Conservation (phyloP, 2,113 vertebrate genomes). For the Spheniscus mendiculus region DNA sequence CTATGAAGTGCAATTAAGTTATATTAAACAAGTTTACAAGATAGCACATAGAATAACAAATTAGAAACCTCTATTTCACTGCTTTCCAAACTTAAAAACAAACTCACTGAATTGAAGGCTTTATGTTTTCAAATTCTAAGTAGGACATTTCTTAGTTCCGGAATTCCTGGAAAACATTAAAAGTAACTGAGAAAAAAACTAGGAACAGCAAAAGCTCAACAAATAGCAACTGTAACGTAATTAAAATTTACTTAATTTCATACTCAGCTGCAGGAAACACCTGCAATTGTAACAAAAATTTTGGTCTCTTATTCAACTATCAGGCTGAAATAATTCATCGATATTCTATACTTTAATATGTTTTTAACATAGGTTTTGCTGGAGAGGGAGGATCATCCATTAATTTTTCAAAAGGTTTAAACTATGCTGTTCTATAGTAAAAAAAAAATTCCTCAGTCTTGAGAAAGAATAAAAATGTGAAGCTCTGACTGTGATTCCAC, state of each 20-base stretch:
- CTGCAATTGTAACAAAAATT: background rate
- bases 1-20: constrained; percentile 44
- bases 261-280: constrained; percentile 9
- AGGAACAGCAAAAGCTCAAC: constrained; percentile 48
- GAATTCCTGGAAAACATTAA: constrained; percentile 84
- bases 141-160: constrained; percentile 73
- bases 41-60: constrained; percentile 43
- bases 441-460: background rate
- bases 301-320: background rate
- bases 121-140: constrained; percentile 74
- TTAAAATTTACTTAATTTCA: constrained; percentile 54
- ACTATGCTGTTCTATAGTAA: background rate
- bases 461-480: background rate
- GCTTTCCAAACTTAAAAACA: constrained; percentile 56
- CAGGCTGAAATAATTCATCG: background rate
- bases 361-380: background rate
- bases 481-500: background rate
- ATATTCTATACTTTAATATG: background rate
- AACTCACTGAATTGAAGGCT: constrained; percentile 64
- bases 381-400: background rate
- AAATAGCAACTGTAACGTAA: constrained; percentile 57
- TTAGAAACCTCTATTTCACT: constrained; percentile 49
- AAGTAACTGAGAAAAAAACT: constrained; percentile 57
- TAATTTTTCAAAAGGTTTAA: background rate
- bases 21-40: constrained; percentile 60